Base-by-base conservation (phyloP, 2,888 invertebrate genomes). In the Dynastes maya region DNA sequence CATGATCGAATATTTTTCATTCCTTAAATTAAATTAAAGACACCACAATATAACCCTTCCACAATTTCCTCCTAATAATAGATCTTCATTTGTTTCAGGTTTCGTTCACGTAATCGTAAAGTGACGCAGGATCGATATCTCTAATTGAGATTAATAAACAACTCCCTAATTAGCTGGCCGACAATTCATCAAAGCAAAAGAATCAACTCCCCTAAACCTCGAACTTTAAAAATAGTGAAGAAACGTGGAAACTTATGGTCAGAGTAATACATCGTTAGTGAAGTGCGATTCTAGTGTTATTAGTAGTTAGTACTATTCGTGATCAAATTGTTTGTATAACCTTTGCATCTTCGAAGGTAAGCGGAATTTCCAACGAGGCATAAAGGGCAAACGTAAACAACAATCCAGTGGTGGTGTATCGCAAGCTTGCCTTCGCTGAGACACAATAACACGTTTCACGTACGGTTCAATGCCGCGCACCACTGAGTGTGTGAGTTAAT, bases 81-180 rank as follows among this genome's bases (percentile, higher is more conserved):
- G 37, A 74, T 45, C 61, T 63, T 40, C 49, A 74, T 74, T 74
- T 74, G 72, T 74, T 74, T 61, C 72, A 74, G 72, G 29, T 74
- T 74, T 61, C 72, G 72, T 29, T 61, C 45, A 74, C 61, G 45
- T 11, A 74, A 49, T 27, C 58, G 27, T 45, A 45, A 45, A 61
- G 45, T 63, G 63, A 74, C 72, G 61, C 72, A 61, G 45, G 61
- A 74, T 74, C 45, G 49, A 49, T 74, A 74, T 29, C 72, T 63
- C 61, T 74, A 74, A 63, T 74, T 63, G 72, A 74, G 72, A 74
- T 74, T 61, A 74, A 74, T 74, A 74, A 61, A 61, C 40, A 61
- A 29, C 49, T 61, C 61, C 16, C 45, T 61, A 49, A 74, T 61
- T 74, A 45, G 45, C 37, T 61, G 27, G 55, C 27, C 13, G 68